A percentile compares a stretch with the other conserved stretches of the same genome.
Evolutionary conservation across 1,140 invertebrate species (phyloP).

Genomic region (Aphaenogaster ashmeadi): DNA sequence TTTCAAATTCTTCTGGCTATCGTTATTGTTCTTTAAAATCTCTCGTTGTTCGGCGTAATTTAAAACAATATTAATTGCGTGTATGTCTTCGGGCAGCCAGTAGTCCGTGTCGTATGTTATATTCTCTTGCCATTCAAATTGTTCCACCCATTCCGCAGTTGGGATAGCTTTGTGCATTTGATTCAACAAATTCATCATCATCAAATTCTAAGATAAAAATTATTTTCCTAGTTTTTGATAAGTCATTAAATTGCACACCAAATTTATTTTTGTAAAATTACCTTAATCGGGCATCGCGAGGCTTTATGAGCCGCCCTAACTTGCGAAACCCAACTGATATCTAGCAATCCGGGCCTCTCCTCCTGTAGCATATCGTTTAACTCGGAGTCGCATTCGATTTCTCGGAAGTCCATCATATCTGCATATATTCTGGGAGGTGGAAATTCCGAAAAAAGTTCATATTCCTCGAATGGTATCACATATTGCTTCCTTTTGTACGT

Average conservation of each 20-base stretch:
- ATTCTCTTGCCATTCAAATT: conserved; percentile 81
- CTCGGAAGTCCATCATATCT: background rate
- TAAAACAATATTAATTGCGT: conserved; percentile 80
- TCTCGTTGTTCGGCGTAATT: conserved; percentile 81
- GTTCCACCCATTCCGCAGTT: conserved; percentile 82
- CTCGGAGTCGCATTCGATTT: conserved; percentile 72
- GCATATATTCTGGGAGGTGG: conserved; percentile 66
- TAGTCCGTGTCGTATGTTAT: conserved; percentile 73
- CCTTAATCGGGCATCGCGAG: conserved; percentile 78
- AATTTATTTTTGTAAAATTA: conserved; percentile 61
- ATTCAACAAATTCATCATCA: conserved; percentile 80
- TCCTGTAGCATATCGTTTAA: conserved; percentile 80
- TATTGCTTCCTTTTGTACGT: conserved; percentile 71
- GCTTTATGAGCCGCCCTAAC: conserved; percentile 80
- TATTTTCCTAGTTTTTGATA: background rate
- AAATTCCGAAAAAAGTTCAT: conserved; percentile 79
- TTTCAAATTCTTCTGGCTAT: conserved; percentile 79
- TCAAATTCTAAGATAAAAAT: conserved; percentile 75
- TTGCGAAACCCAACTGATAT: conserved; percentile 82
- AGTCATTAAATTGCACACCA: conserved; percentile 19
- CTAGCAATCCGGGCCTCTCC: conserved; percentile 79
- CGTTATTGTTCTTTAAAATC: conserved; percentile 68
- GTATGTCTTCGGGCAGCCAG: conserved; percentile 82
- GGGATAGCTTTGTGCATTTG: conserved; percentile 85
- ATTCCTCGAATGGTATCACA: conserved; percentile 75